Conservation (phyloP, 2,888 invertebrate species). For the Deilephila elpenor region DNA sequence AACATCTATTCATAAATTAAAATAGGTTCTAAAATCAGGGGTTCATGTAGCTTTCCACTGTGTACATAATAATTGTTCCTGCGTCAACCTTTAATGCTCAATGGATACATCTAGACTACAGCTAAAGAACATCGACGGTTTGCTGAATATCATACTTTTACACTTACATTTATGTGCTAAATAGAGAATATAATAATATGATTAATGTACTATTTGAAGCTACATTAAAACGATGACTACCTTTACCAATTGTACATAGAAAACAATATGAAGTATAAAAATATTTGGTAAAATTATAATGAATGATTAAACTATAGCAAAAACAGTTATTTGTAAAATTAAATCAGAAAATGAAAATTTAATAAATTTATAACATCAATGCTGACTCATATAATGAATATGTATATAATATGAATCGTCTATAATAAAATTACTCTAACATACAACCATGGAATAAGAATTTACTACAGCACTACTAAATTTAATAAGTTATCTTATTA, state of each 20-base stretch:
- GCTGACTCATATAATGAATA: too few species aligned
- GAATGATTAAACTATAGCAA: too few species aligned
- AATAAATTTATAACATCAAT: too few species aligned
- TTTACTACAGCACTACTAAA: not conserved
- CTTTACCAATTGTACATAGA: too few species aligned
- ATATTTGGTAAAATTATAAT: too few species aligned
- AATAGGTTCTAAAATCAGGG: constrained; percentile 4
- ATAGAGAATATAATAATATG: not conserved
- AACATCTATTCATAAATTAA: not conserved
- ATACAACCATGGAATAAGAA: not conserved
- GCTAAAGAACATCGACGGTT: constrained; percentile 77
- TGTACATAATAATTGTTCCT: constrained; percentile 72
- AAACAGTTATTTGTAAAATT: too few species aligned
- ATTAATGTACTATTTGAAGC: not conserved
- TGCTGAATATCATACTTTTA: constrained; percentile 61
- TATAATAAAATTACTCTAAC: too few species aligned
- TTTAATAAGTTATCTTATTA: not conserved
- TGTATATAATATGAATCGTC: too few species aligned
- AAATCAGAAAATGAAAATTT: too few species aligned
- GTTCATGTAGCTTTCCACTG: constrained; percentile 20
- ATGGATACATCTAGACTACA: constrained; percentile 54
- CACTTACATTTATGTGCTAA: constrained; percentile 4
- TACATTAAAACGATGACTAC: not conserved
- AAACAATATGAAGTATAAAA: too few species aligned
- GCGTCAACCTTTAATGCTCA: constrained; percentile 76